Percentiles rank a stretch among this genome's conserved stretches.
These are phyloP conservation scores for Drosophila bocki DNA, from an alignment of 1,140 invertebrate genomes.

Conservation along the genomic window DNA sequence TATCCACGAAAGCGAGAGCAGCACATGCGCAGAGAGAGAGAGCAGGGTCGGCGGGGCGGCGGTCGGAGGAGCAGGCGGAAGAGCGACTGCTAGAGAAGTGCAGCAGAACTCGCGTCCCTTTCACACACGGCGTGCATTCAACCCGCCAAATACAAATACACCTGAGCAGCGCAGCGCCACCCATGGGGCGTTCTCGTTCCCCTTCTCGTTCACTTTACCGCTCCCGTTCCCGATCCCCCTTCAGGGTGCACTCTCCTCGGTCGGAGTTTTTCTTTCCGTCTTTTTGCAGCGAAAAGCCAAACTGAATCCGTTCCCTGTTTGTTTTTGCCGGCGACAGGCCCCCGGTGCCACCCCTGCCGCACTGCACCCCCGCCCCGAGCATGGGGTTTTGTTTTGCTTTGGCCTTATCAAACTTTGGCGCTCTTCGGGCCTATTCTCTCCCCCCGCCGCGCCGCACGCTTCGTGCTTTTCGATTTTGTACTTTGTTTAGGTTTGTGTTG, in stretches of 20 bases:
- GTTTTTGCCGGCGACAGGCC: constrained; percentile 53
- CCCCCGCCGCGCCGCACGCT: constrained; percentile 3
- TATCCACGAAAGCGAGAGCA: constrained; percentile 8
- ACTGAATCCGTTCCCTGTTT: constrained; percentile 37
- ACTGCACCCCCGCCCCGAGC: background rate
- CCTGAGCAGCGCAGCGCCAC: constrained; percentile 22
- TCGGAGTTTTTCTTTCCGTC: constrained; percentile 12
- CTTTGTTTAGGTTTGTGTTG: constrained; percentile 84
- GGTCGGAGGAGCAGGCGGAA: background rate
- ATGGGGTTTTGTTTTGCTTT: constrained; percentile 54
- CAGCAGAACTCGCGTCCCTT: constrained; percentile 25
- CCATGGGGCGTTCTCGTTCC: constrained; percentile 5
- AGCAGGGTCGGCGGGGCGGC: background rate
- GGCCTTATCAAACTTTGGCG: constrained; percentile 77
- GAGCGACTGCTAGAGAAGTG: constrained; percentile 26
- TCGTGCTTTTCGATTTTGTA: constrained; percentile 60
- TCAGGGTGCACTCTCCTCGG: background rate
- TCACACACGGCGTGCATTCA: constrained; percentile 71
- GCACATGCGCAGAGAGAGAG: constrained; percentile 36
- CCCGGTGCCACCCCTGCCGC: constrained; percentile 1
- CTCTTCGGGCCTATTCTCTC: constrained; percentile 56
- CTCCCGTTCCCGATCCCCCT: background rate
- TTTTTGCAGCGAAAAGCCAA: constrained; percentile 20
- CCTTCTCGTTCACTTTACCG: background rate
- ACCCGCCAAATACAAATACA: constrained; percentile 63